phyloP scores from a whole-genome alignment of 1,140 invertebrate genomes.

The Neodiprion lecontei region DNA sequence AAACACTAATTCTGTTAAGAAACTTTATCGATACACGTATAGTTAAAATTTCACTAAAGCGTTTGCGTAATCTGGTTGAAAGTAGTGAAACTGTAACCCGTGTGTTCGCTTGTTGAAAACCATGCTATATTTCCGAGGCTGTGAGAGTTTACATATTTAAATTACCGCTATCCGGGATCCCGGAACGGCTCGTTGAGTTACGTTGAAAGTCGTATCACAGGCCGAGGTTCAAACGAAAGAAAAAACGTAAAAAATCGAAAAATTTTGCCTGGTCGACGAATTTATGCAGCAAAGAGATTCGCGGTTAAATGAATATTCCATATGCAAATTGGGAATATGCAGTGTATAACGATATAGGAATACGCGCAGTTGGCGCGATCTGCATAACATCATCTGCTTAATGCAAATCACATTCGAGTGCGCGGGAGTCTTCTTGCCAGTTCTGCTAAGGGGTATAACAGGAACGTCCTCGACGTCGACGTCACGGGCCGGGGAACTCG shows the following conservation, averaged over 20 bases:
- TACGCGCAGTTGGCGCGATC: constrained; percentile 15
- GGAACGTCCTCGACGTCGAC: too few species aligned
- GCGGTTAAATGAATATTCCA: background rate
- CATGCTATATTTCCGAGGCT: too few species aligned
- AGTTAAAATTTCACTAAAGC: too few species aligned
- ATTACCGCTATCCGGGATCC: too few species aligned
- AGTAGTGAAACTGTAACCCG: too few species aligned
- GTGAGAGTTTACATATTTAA: too few species aligned
- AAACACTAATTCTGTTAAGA: too few species aligned
- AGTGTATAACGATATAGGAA: background rate
- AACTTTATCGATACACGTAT: too few species aligned
- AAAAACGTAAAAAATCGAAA: background rate
- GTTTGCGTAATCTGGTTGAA: too few species aligned
- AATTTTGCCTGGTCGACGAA: too few species aligned
- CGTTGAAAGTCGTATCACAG: background rate
- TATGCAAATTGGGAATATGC: background rate
- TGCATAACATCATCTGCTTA: constrained; percentile 43
- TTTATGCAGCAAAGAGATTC: background rate
- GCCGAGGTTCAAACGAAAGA: background rate
- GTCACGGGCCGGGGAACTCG: constrained; percentile 3
- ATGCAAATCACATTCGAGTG: constrained; percentile 45
- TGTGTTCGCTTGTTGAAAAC: too few species aligned
- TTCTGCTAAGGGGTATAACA: background rate
- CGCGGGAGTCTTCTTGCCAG: background rate
- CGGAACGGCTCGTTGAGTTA: too few species aligned